Evolutionary conservation across 2,113 vertebrate genomes (phyloP).

Genomic region (Lates calcarifer): DNA sequence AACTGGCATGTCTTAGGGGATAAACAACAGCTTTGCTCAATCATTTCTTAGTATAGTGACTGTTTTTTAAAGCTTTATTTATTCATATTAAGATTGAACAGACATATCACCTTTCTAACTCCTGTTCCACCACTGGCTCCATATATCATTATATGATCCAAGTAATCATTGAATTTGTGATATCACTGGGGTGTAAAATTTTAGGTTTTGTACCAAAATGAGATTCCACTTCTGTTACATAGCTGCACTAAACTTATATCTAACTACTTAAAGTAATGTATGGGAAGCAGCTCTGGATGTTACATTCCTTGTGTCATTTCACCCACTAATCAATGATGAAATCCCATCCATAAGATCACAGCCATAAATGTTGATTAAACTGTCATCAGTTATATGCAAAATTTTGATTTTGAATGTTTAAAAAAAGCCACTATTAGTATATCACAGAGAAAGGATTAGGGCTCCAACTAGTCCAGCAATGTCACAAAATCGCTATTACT

Average conservation of each 20-base stretch:
- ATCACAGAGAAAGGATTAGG: not conserved
- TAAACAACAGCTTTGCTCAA: not conserved
- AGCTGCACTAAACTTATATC: not conserved
- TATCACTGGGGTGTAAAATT: not conserved
- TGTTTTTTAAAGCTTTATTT: not conserved
- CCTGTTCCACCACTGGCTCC: not conserved
- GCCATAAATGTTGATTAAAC: not conserved
- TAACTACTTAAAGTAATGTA: not conserved
- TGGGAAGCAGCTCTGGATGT: not conserved
- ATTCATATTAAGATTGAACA: constrained; percentile 1
- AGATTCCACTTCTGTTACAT: not conserved
- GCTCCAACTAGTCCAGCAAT: not conserved
- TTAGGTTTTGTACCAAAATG: not conserved
- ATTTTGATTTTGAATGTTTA: not conserved
- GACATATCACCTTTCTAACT: not conserved
- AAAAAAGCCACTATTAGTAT: not conserved
- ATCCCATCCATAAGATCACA: not conserved
- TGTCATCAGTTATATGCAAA: not conserved
- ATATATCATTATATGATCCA: not conserved
- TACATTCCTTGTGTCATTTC: no score
- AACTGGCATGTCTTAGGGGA: constrained; percentile 4
- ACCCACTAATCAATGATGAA: no score
- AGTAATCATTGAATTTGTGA: not conserved
- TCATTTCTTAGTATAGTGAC: constrained; percentile 4
- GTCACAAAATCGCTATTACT: not conserved